Conservation (phyloP, 2,113 vertebrate genomes). For the Glaucidium brasilianum region DNA sequence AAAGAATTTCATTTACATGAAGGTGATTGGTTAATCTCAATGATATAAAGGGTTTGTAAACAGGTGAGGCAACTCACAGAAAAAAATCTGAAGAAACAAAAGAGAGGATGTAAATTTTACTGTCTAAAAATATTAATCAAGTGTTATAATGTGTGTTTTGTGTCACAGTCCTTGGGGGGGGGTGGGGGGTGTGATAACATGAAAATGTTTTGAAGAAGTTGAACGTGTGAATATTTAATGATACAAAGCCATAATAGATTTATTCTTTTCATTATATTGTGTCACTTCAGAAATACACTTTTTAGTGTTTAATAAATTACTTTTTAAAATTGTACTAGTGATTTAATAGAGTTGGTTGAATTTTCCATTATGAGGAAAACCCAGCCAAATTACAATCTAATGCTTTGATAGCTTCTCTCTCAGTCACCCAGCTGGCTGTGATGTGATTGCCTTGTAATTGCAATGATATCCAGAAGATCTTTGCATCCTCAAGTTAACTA, state of each 20-base stretch:
- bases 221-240: not conserved
- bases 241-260: not conserved
- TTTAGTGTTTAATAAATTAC: not conserved
- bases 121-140: not conserved
- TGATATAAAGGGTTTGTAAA: not conserved
- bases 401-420: not conserved
- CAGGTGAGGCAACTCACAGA: rapidly evolving
- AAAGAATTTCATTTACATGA: not conserved
- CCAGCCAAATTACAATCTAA: not conserved
- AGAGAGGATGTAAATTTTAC: not conserved
- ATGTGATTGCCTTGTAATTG: not conserved
- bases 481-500: not conserved
- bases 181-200: not conserved
- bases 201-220: not conserved
- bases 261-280: not conserved
- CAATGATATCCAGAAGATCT: not conserved
- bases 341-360: not conserved
- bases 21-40: not conserved
- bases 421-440: not conserved
- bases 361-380: not conserved
- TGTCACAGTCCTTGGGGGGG: not conserved
- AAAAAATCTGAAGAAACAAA: not conserved
- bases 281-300: not conserved
- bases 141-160: not conserved
- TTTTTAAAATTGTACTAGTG: not conserved